phyloP scores from a whole-genome alignment of 2,888 invertebrate species.

The Bugula neritina region DNA sequence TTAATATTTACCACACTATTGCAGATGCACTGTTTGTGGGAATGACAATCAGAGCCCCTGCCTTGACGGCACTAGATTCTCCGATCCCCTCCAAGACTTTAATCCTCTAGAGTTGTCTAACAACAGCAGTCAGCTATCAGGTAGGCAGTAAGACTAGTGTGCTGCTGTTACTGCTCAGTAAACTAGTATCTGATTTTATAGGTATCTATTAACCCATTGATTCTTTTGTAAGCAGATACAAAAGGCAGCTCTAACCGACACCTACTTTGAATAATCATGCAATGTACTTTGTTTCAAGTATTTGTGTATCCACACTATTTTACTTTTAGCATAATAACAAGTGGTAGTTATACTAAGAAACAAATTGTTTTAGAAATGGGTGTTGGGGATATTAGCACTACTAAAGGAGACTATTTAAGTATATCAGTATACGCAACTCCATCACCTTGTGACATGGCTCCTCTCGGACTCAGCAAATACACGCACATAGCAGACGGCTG shows the following conservation, averaged over 20 bases:
- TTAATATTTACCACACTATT: no score
- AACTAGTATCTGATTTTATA: no score
- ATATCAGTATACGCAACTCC: slow-evolving; percentile 41
- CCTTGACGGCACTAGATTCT: slow-evolving; percentile 12
- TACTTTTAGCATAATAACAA: no score
- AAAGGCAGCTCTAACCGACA: no score
- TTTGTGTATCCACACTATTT: no score
- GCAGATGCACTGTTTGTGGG: slow-evolving; percentile 28
- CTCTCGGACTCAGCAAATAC: slow-evolving; percentile 45
- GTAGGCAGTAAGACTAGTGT: slow-evolving; percentile 30
- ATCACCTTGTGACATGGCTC: slow-evolving; percentile 40
- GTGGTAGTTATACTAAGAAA: no score
- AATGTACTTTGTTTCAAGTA: no score
- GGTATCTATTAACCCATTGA: no score
- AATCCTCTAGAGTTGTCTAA: slow-evolving; percentile 41
- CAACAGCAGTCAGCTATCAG: slow-evolving; percentile 42
- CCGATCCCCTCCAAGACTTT: slow-evolving; percentile 37
- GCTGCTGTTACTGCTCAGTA: no score
- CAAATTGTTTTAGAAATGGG: slow-evolving; percentile 36
- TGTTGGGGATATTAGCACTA: slow-evolving; percentile 39
- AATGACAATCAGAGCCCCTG: neutral
- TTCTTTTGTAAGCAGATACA: no score
- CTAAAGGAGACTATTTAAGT: slow-evolving; percentile 43
- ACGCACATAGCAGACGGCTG: slow-evolving; percentile 47
- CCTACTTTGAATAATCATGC: no score